Evolutionary conservation across 2,113 vertebrate species (phyloP).

Genomic region (Ondatra zibethicus): DNA sequence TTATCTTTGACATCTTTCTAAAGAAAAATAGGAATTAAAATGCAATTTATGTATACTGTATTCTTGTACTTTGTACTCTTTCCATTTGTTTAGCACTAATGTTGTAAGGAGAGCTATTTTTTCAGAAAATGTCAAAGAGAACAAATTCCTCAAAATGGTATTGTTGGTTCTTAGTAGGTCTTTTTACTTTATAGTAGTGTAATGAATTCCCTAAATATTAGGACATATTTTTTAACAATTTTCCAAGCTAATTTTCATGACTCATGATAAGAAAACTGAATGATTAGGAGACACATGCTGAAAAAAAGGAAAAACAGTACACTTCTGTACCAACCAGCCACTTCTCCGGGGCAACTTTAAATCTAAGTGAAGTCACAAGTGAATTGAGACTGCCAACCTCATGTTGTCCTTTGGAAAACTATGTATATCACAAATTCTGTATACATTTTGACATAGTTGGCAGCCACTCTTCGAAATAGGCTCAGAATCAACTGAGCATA

Average conservation of each 20-base stretch:
- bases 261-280: slow-evolving; percentile 46
- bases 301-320: not conserved
- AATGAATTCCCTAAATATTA: slow-evolving; percentile 78
- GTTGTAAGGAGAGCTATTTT: slow-evolving; percentile 67
- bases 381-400: slow-evolving; percentile 76
- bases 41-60: slow-evolving; percentile 68
- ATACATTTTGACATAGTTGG: slow-evolving; percentile 73
- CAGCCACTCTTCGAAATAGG: slow-evolving; percentile 73
- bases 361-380: slow-evolving; percentile 78
- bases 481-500: slow-evolving; percentile 72
- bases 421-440: slow-evolving; percentile 72
- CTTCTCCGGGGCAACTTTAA: slow-evolving; percentile 74
- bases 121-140: slow-evolving; percentile 74
- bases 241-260: slow-evolving; percentile 75
- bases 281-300: slow-evolving; percentile 52
- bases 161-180: slow-evolving; percentile 56
- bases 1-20: slow-evolving; percentile 74
- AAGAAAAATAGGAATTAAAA: slow-evolving; percentile 79
- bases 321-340: slow-evolving; percentile 50
- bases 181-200: slow-evolving; percentile 72
- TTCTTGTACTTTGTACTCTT: slow-evolving; percentile 64
- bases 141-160: slow-evolving; percentile 78
- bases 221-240: slow-evolving; percentile 59
- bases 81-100: slow-evolving; percentile 80
- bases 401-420: slow-evolving; percentile 71